Evolutionary conservation across 2,113 vertebrate species (phyloP), one percentile per base, ranked within the genome.

Genomic region (Seriola rivoliana): DNA sequence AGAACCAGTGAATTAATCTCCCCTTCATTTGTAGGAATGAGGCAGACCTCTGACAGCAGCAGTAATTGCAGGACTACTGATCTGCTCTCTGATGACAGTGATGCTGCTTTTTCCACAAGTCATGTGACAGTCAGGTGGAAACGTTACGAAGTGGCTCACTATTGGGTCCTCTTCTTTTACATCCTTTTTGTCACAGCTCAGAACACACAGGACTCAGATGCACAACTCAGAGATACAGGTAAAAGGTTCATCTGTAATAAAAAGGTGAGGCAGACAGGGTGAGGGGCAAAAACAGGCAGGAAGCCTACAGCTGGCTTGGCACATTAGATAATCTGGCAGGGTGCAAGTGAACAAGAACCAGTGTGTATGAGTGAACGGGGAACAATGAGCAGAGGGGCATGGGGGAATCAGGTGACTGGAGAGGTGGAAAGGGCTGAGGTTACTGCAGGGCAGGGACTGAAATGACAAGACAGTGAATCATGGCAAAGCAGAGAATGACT

Each of bases 61-160:
- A 32, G 46, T 89, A 93, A 93, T 91, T 90, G 88, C 81, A 87
- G 77, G 85, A 60, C 75, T 72, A 85, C 76, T 81, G 75, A 89
- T 86, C 85, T 84, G 84, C 77, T 79, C 75, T 73, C 62, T 76
- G 72, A 66, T 85, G 83, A 88, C 81, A 88, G 71, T 12, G 74
- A 78, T 70, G 88, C 80, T 63, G 60, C 52, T 75, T 82, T 70
- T 72, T 81, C 42, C 25, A 52, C 19, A 36, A 75, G 64, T 80
- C 75, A 85, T 69, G 80, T 84, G 77, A 81, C 64, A 74, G 58
- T 82, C 10, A 77, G 46, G 70, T 34, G 40, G 46, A 57, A 76
- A 66, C 70, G n/a, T 59, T 72, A 36, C 57, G n/a, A 81, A 66
- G 4, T 29, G 29, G 3, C 44, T 65, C 36, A 34, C 58, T 73